A percentile compares a stretch with the other conserved stretches of the same genome.
Evolutionary conservation across 2,888 invertebrate genomes (phyloP).

Genomic region (Tortricodes alternella): DNA sequence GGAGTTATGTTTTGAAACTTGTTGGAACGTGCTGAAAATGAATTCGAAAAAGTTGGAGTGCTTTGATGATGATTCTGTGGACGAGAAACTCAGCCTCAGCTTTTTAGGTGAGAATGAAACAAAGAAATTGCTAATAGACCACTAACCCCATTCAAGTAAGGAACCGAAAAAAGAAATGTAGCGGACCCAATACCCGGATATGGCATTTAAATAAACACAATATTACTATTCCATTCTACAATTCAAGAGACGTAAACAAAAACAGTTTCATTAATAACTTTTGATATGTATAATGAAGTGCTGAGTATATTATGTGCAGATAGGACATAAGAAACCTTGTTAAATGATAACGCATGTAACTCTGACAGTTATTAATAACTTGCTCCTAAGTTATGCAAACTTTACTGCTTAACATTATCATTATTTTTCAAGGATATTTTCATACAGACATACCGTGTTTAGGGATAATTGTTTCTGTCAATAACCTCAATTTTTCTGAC

Average conservation of each 20-base stretch:
- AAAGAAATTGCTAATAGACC: background rate
- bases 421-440: constrained; percentile 16
- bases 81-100: constrained; percentile 76
- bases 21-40: constrained; percentile 60
- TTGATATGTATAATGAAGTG: constrained; percentile 35
- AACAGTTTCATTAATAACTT: constrained; percentile 33
- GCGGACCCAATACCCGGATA: too few relatives aligned
- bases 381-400: constrained; percentile 11
- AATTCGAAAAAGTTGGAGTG: constrained; percentile 81
- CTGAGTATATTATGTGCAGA: constrained; percentile 36
- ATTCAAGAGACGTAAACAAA: constrained; percentile 27
- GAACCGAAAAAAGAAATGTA: background rate
- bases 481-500: background rate
- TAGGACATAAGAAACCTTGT: constrained; percentile 38
- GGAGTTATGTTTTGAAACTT: constrained; percentile 51
- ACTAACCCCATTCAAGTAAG: background rate
- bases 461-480: constrained; percentile 9
- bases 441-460: background rate
- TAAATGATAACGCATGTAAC: constrained; percentile 32
- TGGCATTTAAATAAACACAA: background rate
- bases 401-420: constrained; percentile 7
- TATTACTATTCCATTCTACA: background rate
- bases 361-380: constrained; percentile 33
- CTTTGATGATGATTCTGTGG: constrained; percentile 73
- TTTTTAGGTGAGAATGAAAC: constrained; percentile 69